Evolutionary conservation across 2,113 vertebrate genomes (phyloP), one percentile per base, ranked within the genome.

Genomic region (Castor canadensis): DNA sequence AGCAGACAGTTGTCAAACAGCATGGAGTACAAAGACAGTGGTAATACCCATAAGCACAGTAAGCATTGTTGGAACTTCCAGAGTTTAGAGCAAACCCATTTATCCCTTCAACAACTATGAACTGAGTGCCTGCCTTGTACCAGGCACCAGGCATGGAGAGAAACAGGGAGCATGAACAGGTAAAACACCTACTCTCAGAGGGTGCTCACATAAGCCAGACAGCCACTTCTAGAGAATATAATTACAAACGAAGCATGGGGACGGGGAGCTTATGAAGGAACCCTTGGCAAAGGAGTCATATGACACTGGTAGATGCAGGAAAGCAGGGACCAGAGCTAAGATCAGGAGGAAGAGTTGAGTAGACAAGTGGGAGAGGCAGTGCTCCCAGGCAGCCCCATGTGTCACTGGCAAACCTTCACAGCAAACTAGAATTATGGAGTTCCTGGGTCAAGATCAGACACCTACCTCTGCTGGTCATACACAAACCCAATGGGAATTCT

Each of bases 201-300:
- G 62, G 11, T 58, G 28, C 76, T 26, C 38, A 16, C 47, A 22
- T 12, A 60, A 92, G 69, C 38, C 83, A 77, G 60, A 22, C 10
- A 22, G 82, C 87, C 76, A 38, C 9, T 30, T 24, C 75, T 96
- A 64, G 60, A 52, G 40, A 86, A 73, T 54, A 30, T 71, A 71
- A 90, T 90, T 82, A 69, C 64, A 56, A 47, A 82, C 87, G 73
- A 95, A 75, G 76, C 64, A 79, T 83, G 81, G n/a, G 13, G 22
- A 17, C 10, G 2, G 15, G 47, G 9, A 47, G 54, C 35, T 87
- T 69, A 47, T 64, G 49, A 92, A 91, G 69, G 43, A 91, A 89
- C n/a, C 76, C 76, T 19, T 30, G n/a, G 40, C 47, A 83, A 91
- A 79, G 56, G 56, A 22, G 77, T 76, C n/a, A 72, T 64, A 43